Conservation (phyloP, 2,888 invertebrate genomes). For the Formica aserva region DNA sequence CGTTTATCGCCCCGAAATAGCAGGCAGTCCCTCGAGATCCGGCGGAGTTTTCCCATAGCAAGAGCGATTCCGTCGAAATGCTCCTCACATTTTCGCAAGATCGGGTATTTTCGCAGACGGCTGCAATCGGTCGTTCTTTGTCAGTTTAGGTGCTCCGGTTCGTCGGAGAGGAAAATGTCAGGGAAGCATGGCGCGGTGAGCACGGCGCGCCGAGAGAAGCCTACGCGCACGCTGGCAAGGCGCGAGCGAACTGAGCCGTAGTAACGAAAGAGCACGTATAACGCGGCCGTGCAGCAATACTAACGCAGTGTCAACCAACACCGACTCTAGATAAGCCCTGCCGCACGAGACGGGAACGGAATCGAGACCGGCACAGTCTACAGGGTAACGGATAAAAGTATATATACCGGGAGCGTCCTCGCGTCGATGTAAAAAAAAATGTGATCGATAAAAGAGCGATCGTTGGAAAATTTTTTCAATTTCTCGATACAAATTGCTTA, state of each 20-base stretch:
- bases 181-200: constrained; percentile 65
- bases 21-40: neutral
- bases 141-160: constrained; percentile 11
- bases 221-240: constrained; percentile 79
- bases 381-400: constrained; percentile 12
- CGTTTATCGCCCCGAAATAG: neutral
- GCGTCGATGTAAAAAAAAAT: neutral
- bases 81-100: constrained; percentile 28
- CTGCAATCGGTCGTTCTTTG: constrained; percentile 15
- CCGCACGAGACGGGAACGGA: constrained; percentile 48
- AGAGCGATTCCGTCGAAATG: neutral
- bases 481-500: neutral
- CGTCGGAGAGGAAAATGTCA: constrained; percentile 66
- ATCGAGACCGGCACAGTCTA: constrained; percentile 26
- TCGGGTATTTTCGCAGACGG: constrained; percentile 28
- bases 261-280: constrained; percentile 79
- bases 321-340: constrained; percentile 81
- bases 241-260: constrained; percentile 81
- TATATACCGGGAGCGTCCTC: neutral
- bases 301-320: constrained; percentile 80
- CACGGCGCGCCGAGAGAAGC: constrained; percentile 57
- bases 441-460: neutral
- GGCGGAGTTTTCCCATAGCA: neutral
- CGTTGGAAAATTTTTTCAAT: neutral
- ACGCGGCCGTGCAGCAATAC: constrained; percentile 70